Percentiles rank a stretch among this genome's conserved stretches.
These are phyloP conservation scores for Aphelenchoides besseyi DNA, from an alignment of 1,140 invertebrate species.

Conservation along the genomic window DNA sequence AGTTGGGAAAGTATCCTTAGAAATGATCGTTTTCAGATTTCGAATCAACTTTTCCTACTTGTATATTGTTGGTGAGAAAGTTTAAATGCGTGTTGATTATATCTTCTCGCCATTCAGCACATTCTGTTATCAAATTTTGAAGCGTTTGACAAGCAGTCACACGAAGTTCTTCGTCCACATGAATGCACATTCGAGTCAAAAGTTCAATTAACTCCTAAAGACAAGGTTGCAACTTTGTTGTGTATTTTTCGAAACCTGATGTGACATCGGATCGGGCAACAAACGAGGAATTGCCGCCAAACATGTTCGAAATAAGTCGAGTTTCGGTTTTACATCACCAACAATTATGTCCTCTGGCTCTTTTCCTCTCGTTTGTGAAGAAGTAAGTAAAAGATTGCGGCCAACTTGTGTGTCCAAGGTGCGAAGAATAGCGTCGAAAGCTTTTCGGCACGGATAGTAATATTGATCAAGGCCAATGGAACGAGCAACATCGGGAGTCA, in stretches of 20 bases:
- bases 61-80: constrained; percentile 51
- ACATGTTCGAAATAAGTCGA: constrained; percentile 94
- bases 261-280: constrained; percentile 92
- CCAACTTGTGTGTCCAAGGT: constrained; percentile 94
- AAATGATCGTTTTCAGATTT: background rate
- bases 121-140: constrained; percentile 89
- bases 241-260: constrained; percentile 70
- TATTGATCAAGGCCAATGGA: constrained; percentile 94
- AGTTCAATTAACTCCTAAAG: constrained; percentile 77
- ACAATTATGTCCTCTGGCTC: constrained; percentile 82
- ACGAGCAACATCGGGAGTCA: constrained; percentile 85
- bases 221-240: background rate
- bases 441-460: constrained; percentile 86
- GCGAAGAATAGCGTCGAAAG: constrained; percentile 89
- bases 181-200: constrained; percentile 80
- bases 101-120: constrained; percentile 92
- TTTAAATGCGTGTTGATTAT: constrained; percentile 72
- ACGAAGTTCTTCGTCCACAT: constrained; percentile 70
- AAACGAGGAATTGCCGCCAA: constrained; percentile 93
- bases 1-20: constrained; percentile 74
- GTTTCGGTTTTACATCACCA: constrained; percentile 92
- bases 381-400: constrained; percentile 87
- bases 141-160: constrained; percentile 85
- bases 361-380: constrained; percentile 89
- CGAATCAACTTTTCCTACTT: constrained; percentile 59